A percentile compares a stretch with the other conserved stretches of the same genome.
Conservation (phyloP, 2,113 vertebrate genomes). For the Corythaeola cristata region DNA sequence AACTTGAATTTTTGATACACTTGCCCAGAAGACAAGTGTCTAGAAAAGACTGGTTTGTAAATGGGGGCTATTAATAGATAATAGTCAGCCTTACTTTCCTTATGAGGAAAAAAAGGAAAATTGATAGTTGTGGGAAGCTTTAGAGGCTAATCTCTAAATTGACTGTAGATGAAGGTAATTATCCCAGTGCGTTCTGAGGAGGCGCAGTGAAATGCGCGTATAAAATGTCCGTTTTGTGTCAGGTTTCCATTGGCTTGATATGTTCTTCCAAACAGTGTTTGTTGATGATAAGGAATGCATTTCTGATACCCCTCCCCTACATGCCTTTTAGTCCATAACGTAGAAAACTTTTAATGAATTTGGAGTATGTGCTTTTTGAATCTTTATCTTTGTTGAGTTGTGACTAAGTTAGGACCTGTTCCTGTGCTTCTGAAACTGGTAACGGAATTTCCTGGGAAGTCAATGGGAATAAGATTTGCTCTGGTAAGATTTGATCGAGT, state of each 20-base stretch:
- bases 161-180: neutral
- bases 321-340: neutral
- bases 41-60: neutral
- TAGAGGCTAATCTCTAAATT: neutral
- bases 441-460: neutral
- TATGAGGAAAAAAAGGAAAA: neutral
- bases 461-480: neutral
- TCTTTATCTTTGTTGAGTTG: neutral
- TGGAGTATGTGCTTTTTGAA: neutral
- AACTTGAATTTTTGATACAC: neutral
- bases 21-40: neutral
- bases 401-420: neutral
- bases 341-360: neutral
- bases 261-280: neutral
- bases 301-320: neutral
- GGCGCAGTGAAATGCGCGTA: neutral
- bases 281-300: neutral
- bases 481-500: neutral
- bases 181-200: neutral
- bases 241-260: neutral
- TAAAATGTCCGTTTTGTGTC: neutral
- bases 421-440: neutral
- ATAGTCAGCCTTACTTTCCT: neutral
- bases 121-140: neutral
- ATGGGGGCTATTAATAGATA: neutral